phyloP scores from a whole-genome alignment of 1,140 invertebrate species.

The Apocrypta bakeri region DNA sequence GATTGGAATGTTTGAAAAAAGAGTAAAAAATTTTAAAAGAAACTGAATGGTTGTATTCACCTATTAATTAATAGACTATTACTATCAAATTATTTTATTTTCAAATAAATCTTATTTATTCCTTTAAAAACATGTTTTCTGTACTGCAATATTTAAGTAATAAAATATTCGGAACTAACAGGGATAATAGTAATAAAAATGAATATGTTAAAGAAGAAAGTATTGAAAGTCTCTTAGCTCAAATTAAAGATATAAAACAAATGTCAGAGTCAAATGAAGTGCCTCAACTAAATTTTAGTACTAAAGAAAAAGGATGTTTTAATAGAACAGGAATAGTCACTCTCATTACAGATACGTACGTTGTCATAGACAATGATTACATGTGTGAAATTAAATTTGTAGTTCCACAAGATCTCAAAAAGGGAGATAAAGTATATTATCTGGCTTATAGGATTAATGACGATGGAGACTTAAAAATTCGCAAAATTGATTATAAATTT shows the following conservation, averaged over 20 bases:
- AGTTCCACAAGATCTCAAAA: constrained; percentile 50
- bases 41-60: constrained; percentile 83
- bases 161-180: constrained; percentile 18
- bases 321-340: constrained; percentile 63
- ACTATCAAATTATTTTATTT: neutral
- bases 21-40: constrained; percentile 80
- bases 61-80: constrained; percentile 62
- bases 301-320: constrained; percentile 58
- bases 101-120: neutral
- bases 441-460: constrained; percentile 56
- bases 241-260: constrained; percentile 31
- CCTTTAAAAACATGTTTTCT: constrained; percentile 30
- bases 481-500: constrained; percentile 60
- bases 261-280: neutral
- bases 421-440: constrained; percentile 64
- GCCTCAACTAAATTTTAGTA: constrained; percentile 4
- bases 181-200: neutral
- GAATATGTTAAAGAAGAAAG: neutral
- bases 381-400: constrained; percentile 57
- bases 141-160: neutral
- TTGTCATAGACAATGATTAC: constrained; percentile 65
- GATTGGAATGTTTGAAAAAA: constrained; percentile 79
- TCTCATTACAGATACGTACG: constrained; percentile 48
- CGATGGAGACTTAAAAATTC: constrained; percentile 59
- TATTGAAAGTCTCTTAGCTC: constrained; percentile 8